A percentile compares a stretch with the other conserved stretches of the same genome.
Evolutionary conservation across 2,113 vertebrate species (phyloP).

Genomic region (Hippopotamus amphibius): DNA sequence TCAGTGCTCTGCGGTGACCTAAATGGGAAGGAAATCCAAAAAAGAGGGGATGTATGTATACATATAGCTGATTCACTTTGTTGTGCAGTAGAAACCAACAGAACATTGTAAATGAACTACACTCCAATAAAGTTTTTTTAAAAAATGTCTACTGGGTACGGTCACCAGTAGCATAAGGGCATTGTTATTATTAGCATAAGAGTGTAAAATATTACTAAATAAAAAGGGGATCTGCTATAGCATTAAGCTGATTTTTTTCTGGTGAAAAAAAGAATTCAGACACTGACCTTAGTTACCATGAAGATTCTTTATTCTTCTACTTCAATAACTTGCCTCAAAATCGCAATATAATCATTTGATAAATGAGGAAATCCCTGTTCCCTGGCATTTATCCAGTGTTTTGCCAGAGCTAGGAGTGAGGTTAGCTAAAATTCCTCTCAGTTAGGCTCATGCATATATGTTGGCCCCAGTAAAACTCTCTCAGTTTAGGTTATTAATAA

Average conservation of each 20-base stretch:
- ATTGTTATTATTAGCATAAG: neutral
- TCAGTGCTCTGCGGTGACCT: no score
- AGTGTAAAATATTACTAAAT: neutral
- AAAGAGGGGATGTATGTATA: no score
- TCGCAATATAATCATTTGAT: neutral
- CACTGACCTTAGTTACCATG: neutral
- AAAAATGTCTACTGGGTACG: neutral
- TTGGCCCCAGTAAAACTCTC: neutral
- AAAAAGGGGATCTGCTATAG: neutral
- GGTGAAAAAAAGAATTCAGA: neutral
- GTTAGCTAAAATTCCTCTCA: neutral
- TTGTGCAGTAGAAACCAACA: no score
- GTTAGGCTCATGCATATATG: neutral
- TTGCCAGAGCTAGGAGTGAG: neutral
- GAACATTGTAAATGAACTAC: no score
- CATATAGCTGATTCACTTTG: no score
- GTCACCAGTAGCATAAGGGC: neutral
- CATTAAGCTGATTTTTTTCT: conserved; percentile 2
- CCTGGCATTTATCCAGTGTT: neutral
- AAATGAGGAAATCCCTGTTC: neutral
- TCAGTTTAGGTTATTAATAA: conserved; percentile 50
- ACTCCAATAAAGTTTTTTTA: no score
- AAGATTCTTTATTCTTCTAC: neutral
- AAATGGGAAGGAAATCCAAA: no score
- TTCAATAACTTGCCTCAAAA: neutral